Base-by-base conservation (phyloP, 2,113 vertebrate species). In the Agelaius phoeniceus region DNA sequence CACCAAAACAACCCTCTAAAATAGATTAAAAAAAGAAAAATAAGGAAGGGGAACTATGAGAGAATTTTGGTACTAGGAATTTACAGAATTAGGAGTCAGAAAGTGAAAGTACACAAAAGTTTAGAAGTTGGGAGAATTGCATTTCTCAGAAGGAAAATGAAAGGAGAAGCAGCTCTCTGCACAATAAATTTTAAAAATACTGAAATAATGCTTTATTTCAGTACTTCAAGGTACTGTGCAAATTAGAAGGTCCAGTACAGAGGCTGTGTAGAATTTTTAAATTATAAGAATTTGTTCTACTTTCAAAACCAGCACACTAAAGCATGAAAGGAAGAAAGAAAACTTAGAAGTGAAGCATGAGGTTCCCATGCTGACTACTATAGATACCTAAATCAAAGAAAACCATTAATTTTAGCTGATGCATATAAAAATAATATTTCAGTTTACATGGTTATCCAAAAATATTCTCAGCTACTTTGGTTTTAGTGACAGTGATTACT, bases 81-180 rank as follows among this genome's bases (percentile, higher is more conserved):
- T 79, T 91, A 73, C 87, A 73, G 76, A 90, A 93, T 72, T 86
- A 92, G 79, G 33, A 90, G 51, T 86, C 39, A 80, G 80, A 94
- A 97, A 94, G 48, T 90, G 68, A 92, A 94, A 90, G 65, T 21
- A 80, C 18, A 1, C 31, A 62, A 4, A 80, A 73, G 51, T 49
- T 52, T 78, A 83, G 78, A 83, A 84, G 59, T 10, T 69, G n/a
- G 79, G 63, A 85, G 54, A 85, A 75, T 74, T 57, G 30, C 26
- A 43, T 92, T 93, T 92, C 73, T 95, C 94, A 92, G 86, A 93
- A 94, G 31, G 94, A 96, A 96, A 96, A 94, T 93, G 89, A 94
- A 96, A 97, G 76, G 10, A 84, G 83, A 66, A 89, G 52, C 37
- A 88, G 33, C 51, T 18, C 8, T 46, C 67, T 84, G 49, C n/a